phyloP scores from a whole-genome alignment of 2,888 invertebrate genomes.

The Caenorhabditis sp. region DNA sequence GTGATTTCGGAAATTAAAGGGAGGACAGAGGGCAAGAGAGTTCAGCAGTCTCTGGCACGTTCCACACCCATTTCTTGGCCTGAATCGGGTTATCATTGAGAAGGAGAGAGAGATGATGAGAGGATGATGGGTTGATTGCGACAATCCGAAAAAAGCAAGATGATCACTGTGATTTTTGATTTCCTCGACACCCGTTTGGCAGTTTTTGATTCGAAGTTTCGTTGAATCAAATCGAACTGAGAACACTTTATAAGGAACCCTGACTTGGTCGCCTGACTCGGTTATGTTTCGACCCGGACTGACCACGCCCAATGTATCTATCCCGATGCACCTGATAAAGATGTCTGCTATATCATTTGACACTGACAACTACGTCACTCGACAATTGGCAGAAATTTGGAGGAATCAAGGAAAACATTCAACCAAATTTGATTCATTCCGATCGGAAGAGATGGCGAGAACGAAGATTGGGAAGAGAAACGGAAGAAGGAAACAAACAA shows the following conservation, averaged over 20 bases:
- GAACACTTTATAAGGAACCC: conserved; percentile 45
- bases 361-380: conserved; percentile 8
- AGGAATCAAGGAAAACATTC: conserved; percentile 1
- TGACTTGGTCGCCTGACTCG: conserved; percentile 43
- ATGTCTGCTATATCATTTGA: conserved; percentile 8
- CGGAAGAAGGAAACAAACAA: background rate
- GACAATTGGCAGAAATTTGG: background rate
- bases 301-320: conserved; percentile 35
- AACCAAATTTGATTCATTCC: background rate
- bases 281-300: conserved; percentile 48
- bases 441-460: background rate
- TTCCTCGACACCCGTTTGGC: conserved; percentile 11
- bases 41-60: background rate
- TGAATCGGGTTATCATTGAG: background rate
- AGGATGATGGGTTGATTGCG: background rate
- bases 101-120: background rate
- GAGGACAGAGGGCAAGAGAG: background rate
- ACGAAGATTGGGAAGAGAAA: conserved; percentile 12
- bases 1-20: conserved; percentile 22
- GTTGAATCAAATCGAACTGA: conserved; percentile 13
- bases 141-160: background rate
- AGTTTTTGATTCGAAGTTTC: background rate
- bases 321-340: background rate
- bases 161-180: conserved; percentile 44
- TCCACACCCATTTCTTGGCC: background rate